Conservation (phyloP, 35 echinoderm and acorn worm species). For the Apostichopus californicus region DNA sequence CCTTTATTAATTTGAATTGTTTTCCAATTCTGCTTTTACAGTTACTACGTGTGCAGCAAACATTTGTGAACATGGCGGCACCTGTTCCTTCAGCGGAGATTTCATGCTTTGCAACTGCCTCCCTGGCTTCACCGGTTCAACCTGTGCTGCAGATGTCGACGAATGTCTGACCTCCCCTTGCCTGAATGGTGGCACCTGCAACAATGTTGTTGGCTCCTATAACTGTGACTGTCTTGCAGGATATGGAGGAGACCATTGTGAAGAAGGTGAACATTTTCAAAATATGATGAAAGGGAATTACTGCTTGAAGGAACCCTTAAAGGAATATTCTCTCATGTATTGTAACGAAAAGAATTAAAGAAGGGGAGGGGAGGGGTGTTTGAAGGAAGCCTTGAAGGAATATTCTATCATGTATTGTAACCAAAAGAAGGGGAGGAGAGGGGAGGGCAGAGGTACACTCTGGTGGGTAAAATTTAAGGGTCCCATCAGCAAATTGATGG, state of each 20-base stretch:
- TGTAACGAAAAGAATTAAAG: no score
- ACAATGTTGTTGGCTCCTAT: conserved; percentile 40
- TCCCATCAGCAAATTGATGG: no score
- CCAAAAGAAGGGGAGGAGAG: no score
- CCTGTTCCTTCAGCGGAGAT: background rate
- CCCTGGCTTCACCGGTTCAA: conserved; percentile 16
- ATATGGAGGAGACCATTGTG: conserved; percentile 31
- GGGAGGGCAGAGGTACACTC: no score
- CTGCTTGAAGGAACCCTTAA: no score
- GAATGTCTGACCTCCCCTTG: conserved; percentile 16
- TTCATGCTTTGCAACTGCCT: conserved; percentile 10
- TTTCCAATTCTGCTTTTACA: background rate
- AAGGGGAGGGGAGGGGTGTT: no score
- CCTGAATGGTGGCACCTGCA: conserved; percentile 54
- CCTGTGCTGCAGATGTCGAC: conserved; percentile 23
- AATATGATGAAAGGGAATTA: no score
- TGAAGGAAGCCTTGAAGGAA: no score
- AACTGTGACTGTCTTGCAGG: conserved; percentile 26
- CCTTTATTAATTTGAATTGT: background rate
- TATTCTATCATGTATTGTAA: no score
- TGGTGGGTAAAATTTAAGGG: no score
- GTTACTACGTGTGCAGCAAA: background rate
- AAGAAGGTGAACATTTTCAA: conserved; percentile 8
- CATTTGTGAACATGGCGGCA: conserved; percentile 44
- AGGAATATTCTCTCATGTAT: no score